A percentile compares a stretch with the other conserved stretches of the same genome.
phyloP scores from a whole-genome alignment of 2,888 invertebrate species.

The Drosophila kuntzei region DNA sequence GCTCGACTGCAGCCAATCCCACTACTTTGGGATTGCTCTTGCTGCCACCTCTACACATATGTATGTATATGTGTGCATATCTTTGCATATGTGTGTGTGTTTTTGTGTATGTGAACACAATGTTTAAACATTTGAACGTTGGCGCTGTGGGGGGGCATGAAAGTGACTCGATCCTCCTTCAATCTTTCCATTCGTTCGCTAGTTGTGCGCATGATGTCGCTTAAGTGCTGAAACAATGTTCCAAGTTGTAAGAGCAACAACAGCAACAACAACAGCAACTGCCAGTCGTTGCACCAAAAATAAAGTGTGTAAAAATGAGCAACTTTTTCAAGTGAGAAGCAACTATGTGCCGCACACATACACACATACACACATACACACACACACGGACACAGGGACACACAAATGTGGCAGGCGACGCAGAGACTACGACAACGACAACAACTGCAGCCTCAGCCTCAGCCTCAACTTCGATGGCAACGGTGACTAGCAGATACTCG shows the following conservation, averaged over 20 bases:
- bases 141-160: conserved; percentile 59
- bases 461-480: conserved; percentile 46
- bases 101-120: conserved; percentile 51
- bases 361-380: conserved; percentile 16
- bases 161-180: conserved; percentile 48
- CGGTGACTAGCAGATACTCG: conserved; percentile 44
- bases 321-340: conserved; percentile 77
- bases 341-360: conserved; percentile 57
- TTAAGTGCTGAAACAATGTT: conserved; percentile 81
- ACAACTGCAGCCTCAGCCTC: conserved; percentile 31
- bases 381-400: conserved; percentile 20
- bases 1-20: background rate
- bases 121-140: conserved; percentile 72
- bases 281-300: conserved; percentile 70
- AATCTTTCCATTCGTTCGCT: conserved; percentile 48
- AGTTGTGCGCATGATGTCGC: conserved; percentile 73
- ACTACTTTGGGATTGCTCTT: background rate
- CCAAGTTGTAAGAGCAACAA: conserved; percentile 79
- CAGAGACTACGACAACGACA: conserved; percentile 35
- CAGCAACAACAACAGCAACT: conserved; percentile 49
- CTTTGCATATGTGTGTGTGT: conserved; percentile 6
- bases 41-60: background rate
- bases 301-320: conserved; percentile 79
- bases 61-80: background rate
- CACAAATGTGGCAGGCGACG: conserved; percentile 23